Percentiles rank a stretch among this genome's conserved stretches.
Evolutionary conservation across 2,113 vertebrate species (phyloP).

Genomic region (Budorcas taxicolor): DNA sequence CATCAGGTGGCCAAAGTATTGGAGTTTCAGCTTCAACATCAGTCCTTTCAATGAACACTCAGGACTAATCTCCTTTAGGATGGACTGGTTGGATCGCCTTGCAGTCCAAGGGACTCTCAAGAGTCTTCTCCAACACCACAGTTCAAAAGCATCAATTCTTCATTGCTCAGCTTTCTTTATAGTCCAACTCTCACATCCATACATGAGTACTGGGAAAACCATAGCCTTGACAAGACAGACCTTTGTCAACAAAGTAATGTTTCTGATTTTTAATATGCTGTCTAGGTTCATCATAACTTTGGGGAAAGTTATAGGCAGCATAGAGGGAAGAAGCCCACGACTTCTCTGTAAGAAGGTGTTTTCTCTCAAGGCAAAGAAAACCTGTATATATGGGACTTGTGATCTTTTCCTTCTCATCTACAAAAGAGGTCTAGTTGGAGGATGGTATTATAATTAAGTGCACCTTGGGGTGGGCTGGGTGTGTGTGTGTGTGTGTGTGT

Average conservation of each 20-base stretch:
- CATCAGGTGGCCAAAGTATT: neutral
- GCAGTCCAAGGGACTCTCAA: neutral
- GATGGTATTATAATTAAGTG: neutral
- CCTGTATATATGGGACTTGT: neutral
- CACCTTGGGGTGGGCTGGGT: fast-evolving
- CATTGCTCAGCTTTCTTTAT: neutral
- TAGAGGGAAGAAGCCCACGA: neutral
- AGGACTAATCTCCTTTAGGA: neutral
- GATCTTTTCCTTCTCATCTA: neutral
- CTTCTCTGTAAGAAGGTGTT: neutral
- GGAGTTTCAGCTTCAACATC: neutral
- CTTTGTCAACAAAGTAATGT: neutral
- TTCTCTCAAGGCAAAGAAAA: neutral
- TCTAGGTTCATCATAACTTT: neutral
- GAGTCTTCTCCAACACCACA: neutral
- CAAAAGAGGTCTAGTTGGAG: neutral
- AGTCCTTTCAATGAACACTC: neutral
- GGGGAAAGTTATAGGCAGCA: neutral
- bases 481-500: no score
- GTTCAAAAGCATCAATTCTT: neutral
- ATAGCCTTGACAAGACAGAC: neutral
- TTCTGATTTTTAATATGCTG: neutral
- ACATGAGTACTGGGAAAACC: neutral
- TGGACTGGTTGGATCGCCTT: neutral
- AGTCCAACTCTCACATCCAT: neutral